These are phyloP conservation scores for Pseudococcus jackbeardsleyi DNA, from an alignment of 2,888 invertebrate genomes.

Conservation along the genomic window DNA sequence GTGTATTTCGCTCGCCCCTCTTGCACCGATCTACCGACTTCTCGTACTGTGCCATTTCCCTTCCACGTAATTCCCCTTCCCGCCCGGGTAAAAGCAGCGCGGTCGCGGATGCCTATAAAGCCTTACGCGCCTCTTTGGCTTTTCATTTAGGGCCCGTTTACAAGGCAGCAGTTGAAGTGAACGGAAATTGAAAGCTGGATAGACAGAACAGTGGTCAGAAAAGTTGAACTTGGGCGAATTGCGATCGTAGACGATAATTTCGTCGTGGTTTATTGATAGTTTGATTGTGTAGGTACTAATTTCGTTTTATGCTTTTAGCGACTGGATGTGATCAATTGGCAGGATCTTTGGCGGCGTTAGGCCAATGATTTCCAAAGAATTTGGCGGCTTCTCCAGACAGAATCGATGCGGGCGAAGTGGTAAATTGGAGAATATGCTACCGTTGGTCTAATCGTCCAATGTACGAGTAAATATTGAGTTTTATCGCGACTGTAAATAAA, in stretches of 20 bases:
- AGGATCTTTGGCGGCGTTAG: neutral
- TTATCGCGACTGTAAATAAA: neutral
- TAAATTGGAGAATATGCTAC: neutral
- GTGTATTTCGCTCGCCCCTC: neutral
- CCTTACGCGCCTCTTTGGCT: constrained; percentile 45
- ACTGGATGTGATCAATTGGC: neutral
- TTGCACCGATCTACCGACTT: neutral
- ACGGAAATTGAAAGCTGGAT: neutral
- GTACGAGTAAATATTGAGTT: neutral
- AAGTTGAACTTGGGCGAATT: neutral
- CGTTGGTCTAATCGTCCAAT: neutral
- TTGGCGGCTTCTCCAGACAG: constrained; percentile 21
- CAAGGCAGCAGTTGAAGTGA: neutral
- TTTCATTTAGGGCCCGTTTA: constrained; percentile 1
- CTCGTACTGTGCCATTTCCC: constrained; percentile 9
- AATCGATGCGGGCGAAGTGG: neutral
- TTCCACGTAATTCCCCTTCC: neutral
- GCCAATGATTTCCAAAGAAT: constrained; percentile 11
- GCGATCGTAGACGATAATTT: neutral
- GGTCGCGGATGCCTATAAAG: constrained; percentile 7
- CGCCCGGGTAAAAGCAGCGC: neutral
- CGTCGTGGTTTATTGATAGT: neutral
- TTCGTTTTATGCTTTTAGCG: constrained; percentile 2
- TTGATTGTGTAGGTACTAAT: neutral
- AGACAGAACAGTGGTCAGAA: neutral